These are phyloP conservation scores for Argyra leucocephala DNA, from an alignment of 2,888 invertebrate genomes.

Conservation along the genomic window DNA sequence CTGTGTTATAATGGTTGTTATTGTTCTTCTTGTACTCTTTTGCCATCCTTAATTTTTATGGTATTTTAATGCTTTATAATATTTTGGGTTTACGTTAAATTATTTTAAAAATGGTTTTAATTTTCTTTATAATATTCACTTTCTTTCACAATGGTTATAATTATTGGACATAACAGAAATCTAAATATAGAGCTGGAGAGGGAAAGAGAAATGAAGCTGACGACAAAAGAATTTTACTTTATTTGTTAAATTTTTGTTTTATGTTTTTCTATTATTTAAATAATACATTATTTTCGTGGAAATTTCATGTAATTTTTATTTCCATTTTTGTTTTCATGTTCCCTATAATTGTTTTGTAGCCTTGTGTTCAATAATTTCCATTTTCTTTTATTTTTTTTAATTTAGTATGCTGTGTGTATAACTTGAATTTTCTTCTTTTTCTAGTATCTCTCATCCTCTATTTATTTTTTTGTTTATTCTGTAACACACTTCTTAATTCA, in stretches of 20 bases:
- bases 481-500: conserved; percentile 4
- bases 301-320: no score
- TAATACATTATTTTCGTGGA: not conserved
- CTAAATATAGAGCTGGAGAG: not conserved
- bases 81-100: not conserved
- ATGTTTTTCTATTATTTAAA: not conserved
- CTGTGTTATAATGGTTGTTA: no score
- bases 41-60: not conserved
- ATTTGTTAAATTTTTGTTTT: not conserved
- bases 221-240: not conserved
- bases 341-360: not conserved
- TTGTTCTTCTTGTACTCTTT: no score
- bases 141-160: not conserved
- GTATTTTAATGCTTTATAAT: conserved; percentile 10
- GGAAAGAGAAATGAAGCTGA: not conserved
- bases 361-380: not conserved
- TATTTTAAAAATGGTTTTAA: conserved; percentile 5
- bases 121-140: not conserved
- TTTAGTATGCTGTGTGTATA: no score
- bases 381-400: not conserved
- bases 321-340: not conserved
- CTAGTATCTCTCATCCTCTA: no score
- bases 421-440: no score
- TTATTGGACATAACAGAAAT: not conserved
- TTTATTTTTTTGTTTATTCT: no score